Base-by-base conservation (phyloP, 2,888 invertebrate species). In the Xanthorhoe designata region DNA sequence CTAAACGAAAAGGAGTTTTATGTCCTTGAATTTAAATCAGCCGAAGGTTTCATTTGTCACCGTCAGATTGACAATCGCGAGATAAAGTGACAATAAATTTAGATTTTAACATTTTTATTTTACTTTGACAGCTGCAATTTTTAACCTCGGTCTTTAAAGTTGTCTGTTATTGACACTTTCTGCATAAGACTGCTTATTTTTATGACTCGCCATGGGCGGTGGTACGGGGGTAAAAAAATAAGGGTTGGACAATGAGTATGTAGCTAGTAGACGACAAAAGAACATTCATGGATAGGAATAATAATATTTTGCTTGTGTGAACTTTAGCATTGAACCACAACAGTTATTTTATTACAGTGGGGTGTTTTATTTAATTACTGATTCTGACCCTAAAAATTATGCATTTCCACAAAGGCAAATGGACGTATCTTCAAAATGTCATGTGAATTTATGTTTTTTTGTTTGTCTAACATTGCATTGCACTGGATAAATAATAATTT, bases 181-280 rank as follows among this genome's bases (percentile, higher is more conserved):
- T 56, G 60, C 47, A 65, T 65, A 61, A 61, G 61, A 61, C 52
- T 52, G 52, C 60, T 61, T 56, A 65, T 57, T 53, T 64, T 65
- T 65, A 65, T 15, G 64, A 55, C 60, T 60, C 60, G 56, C 65
- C 65, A 61, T 47, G 56, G 65, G 61, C 61, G 65, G 64, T 50
- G 18, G 29, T 51, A 19, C 51, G 32, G 29, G 58, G 64, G 55
- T 50, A 35, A 19, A 51, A 45, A 64, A 60, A 56, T 65, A 65
- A 61, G 60, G 65, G 65, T 65, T 51, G 61, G 19, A 61, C 65
- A 47, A 56, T 51, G 61, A 61, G 60, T 15, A 24, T 65, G 65
- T 51, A 51, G 24, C 65, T 13, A 56, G 15, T 29, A 32, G 56
- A 61, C 60, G 9, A 45, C 65, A 61, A 29, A 56, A 19, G 15